A percentile compares a stretch with the other conserved stretches of the same genome.
These are phyloP conservation scores for Gadopsis marmoratus DNA, from an alignment of 2,797 vertebrate genomes.

Conservation along the genomic window DNA sequence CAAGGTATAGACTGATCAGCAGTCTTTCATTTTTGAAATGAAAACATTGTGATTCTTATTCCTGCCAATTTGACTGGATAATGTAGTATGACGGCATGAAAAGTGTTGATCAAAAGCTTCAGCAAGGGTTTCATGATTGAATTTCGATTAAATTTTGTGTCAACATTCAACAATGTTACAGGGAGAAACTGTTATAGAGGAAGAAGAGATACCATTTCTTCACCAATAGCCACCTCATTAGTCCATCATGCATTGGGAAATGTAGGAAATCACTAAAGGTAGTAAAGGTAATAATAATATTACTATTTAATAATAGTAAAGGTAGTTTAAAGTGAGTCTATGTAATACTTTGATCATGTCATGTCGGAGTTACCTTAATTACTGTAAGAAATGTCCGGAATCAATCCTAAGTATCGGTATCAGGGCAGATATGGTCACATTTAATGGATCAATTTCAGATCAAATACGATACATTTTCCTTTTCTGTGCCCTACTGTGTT, in stretches of 20 bases:
- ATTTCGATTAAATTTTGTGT: not conserved
- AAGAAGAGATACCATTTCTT: not conserved
- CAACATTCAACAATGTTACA: not conserved
- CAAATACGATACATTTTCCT: not conserved
- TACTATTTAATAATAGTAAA: not conserved
- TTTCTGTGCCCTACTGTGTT: not conserved
- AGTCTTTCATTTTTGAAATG: constrained; percentile 54
- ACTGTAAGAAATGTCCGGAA: not conserved
- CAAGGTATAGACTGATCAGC: constrained; percentile 59
- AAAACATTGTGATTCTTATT: constrained; percentile 51
- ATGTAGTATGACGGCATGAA: constrained; percentile 14
- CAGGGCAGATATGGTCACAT: fast-evolving
- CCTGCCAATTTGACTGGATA: constrained; percentile 17
- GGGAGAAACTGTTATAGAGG: not conserved
- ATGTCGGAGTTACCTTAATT: not conserved
- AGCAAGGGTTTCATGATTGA: not conserved
- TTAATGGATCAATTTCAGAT: not conserved
- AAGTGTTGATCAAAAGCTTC: constrained; percentile 13
- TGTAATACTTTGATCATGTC: not conserved
- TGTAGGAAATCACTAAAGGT: constrained; percentile 21
- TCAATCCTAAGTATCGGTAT: not conserved
- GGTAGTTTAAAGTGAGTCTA: not conserved
- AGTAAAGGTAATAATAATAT: not conserved
- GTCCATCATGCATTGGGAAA: constrained; percentile 14
- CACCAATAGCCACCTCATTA: not conserved